A percentile compares a stretch with the other conserved stretches of the same genome.
Evolutionary conservation across 1,140 invertebrate genomes (phyloP).

Genomic region (Plutomurus gul): DNA sequence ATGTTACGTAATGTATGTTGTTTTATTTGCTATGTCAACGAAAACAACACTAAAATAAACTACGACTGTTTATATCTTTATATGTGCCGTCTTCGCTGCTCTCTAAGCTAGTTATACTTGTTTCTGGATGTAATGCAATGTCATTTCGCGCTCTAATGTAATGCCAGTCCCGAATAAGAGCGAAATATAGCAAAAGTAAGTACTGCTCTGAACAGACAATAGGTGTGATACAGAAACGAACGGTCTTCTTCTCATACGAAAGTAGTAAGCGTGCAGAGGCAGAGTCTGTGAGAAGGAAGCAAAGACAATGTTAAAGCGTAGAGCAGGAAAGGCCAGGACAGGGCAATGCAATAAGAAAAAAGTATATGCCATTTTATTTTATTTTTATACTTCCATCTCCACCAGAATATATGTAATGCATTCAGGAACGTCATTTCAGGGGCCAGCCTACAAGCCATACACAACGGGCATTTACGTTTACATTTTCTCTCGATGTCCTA

Average conservation of each 20-base stretch:
- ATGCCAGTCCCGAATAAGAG: not conserved
- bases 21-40: slow-evolving; percentile 18
- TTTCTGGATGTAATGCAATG: not conserved
- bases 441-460: slow-evolving; percentile 9
- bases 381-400: slow-evolving; percentile 23
- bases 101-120: too few species aligned
- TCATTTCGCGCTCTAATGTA: not conserved
- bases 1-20: slow-evolving; percentile 10
- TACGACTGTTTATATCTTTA: slow-evolving; percentile 28
- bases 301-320: too few species aligned
- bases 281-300: too few species aligned
- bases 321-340: too few species aligned
- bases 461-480: slow-evolving; percentile 23
- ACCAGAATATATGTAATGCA: slow-evolving; percentile 21
- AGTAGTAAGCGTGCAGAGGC: too few species aligned
- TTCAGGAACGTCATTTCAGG: slow-evolving; percentile 4
- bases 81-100: not conserved
- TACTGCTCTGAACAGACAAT: too few species aligned
- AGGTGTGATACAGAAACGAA: too few species aligned
- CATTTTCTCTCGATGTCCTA: slow-evolving; percentile 24
- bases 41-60: slow-evolving; percentile 10
- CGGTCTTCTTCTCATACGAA: too few species aligned
- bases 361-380: slow-evolving; percentile 24
- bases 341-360: not conserved
- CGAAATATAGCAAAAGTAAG: not conserved